phyloP scores from a whole-genome alignment of 2,797 vertebrate genomes.

The Megaceryle alcyon region DNA sequence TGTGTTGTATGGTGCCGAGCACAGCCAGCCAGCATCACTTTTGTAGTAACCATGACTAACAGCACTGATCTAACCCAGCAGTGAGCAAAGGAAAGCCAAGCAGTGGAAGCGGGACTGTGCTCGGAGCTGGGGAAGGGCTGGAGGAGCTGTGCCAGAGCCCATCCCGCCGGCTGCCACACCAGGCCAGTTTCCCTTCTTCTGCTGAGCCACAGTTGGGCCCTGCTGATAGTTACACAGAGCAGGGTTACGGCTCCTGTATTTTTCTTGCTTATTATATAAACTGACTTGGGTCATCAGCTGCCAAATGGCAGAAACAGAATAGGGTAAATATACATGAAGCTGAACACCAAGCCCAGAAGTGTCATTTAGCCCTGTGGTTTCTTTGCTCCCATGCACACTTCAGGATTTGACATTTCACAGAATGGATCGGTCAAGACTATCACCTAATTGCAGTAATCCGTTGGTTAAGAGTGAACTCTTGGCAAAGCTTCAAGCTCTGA shows the following conservation, averaged over 20 bases:
- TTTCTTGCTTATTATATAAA: not conserved
- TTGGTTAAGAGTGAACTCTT: not conserved
- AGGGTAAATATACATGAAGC: rapidly evolving
- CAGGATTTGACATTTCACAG: slow-evolving; percentile 9
- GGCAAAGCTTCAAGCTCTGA: not conserved
- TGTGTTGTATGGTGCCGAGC: rapidly evolving
- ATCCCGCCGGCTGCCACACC: not conserved
- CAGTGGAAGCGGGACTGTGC: not conserved
- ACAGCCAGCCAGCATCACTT: not conserved
- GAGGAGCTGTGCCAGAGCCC: not conserved
- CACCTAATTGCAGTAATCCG: slow-evolving; percentile 11
- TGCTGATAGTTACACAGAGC: not conserved
- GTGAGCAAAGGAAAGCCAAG: rapidly evolving
- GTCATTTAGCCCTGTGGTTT: rapidly evolving
- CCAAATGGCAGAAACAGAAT: not conserved
- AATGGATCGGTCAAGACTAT: not conserved
- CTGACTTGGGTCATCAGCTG: not conserved
- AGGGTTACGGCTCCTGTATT: not conserved
- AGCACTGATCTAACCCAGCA: not conserved
- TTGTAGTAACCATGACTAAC: too few species aligned
- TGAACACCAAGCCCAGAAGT: not conserved
- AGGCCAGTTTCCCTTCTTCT: not conserved
- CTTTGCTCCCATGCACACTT: rapidly evolving
- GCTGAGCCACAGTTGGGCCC: not conserved
- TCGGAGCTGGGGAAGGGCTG: not conserved